phyloP scores from a whole-genome alignment of 2,888 invertebrate genomes.

The Melinopterus prodromus region DNA sequence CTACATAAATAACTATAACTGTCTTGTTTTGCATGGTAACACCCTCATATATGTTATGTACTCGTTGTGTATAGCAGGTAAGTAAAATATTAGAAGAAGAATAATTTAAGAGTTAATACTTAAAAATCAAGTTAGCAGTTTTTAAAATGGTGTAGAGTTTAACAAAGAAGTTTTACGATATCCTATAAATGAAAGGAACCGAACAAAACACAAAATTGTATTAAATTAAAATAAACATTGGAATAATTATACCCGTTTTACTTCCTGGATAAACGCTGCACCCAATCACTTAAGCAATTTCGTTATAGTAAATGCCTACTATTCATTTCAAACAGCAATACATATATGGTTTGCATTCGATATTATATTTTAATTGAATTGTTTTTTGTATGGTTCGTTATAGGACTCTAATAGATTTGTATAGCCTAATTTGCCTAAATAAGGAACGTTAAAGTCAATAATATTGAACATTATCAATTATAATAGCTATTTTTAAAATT shows the following conservation, averaged over 20 bases:
- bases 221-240: too few species aligned
- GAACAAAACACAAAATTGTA: too few species aligned
- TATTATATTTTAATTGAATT: neutral
- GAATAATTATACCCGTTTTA: neutral
- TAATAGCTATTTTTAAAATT: neutral
- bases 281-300: neutral
- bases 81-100: neutral
- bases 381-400: neutral
- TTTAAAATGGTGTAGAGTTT: neutral
- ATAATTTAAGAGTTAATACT: neutral
- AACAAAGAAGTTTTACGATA: neutral
- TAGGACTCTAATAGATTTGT: neutral
- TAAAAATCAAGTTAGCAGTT: neutral
- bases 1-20: too few species aligned
- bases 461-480: neutral
- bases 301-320: neutral
- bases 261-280: neutral
- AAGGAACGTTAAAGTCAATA: slow-evolving; percentile 4
- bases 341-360: neutral
- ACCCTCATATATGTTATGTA: neutral
- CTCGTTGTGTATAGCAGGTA: neutral
- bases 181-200: too few species aligned
- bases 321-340: neutral
- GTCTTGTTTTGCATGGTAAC: too few species aligned
- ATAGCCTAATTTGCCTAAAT: neutral